Base-by-base conservation (phyloP, 2,888 invertebrate species). In the Plebejus anna region DNA sequence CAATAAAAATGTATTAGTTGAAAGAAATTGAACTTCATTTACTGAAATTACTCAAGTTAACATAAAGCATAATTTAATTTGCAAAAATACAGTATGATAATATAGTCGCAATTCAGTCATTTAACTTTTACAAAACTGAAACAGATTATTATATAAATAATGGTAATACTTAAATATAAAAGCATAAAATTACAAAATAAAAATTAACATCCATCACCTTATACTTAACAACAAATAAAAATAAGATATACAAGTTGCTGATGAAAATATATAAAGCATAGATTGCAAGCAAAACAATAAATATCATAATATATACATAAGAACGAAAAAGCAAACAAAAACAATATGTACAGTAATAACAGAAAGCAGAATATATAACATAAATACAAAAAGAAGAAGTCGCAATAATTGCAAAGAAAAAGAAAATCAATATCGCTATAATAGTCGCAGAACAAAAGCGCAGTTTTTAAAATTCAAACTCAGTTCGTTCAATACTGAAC, bases 331-430 rank as follows among this genome's bases (percentile, higher is more conserved):
- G 22, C 42, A 71, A 42, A 42, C 42, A 71, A 42, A 71, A 71
- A 70, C 36, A 38, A 70, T 70, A 22, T 22, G 22, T 22, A 70
- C 11, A 59, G 59, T 22, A 59, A 59, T 28, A 36, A 28, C 16
- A 70, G n/a, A 42, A 5, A 70, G 2, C 38, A 71, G 6, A n/a
- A 4, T 42, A 42, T 2, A 71, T 9, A 71, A 42, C 42, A 22
- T 70, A 38, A 38, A 70, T 36, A 16, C 38, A 36, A 4, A 42
- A 70, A 70, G n/a, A 70, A 38, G 38, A 70, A 71, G 13, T 66
- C 66, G 32, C 32, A 36, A 66, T 28, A 22, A 42, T 42, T 42
- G 71, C 71, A 71, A 71, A 71, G 38, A n/a, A 71, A 42, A 71
- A 47, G 61, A 42, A 71, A n/a, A 47, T 47, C 47, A 38, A 36